These are phyloP conservation scores for Chloroceryle aenea DNA, from an alignment of 2,113 vertebrate species.

Conservation along the genomic window DNA sequence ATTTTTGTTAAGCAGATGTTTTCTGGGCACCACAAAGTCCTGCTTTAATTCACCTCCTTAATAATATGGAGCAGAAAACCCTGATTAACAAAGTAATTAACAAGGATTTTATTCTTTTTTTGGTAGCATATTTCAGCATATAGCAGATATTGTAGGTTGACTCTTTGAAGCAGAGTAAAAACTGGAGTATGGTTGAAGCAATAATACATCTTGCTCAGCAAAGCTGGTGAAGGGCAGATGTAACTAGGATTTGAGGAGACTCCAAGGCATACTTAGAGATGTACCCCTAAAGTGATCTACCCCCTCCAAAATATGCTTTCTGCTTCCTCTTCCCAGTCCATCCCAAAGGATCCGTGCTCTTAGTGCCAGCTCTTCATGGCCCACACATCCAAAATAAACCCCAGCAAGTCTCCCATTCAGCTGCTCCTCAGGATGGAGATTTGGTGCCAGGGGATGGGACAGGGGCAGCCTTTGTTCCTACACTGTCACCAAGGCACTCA, in stretches of 20 bases:
- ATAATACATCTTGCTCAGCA: not conserved
- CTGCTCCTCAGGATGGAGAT: not conserved
- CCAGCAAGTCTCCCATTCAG: not conserved
- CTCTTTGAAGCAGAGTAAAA: not conserved
- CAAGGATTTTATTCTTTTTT: not conserved
- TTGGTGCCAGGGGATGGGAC: not conserved
- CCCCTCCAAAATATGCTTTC: not conserved
- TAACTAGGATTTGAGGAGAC: not conserved
- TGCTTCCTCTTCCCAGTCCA: not conserved
- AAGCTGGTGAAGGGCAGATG: not conserved
- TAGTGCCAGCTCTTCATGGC: not conserved
- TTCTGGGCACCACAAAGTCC: not conserved
- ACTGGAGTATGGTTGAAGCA: not conserved
- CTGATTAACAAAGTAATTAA: constrained; percentile 44
- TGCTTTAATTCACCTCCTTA: constrained; percentile 23
- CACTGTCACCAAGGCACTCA: not conserved
- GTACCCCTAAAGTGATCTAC: not conserved
- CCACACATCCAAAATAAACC: not conserved
- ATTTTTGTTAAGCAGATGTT: constrained; percentile 20
- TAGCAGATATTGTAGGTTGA: not conserved
- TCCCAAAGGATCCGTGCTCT: not conserved
- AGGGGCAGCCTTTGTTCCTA: not conserved
- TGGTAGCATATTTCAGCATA: not conserved
- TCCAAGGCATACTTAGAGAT: not conserved
- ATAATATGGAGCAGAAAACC: not conserved